phyloP scores from a whole-genome alignment of 2,113 vertebrate genomes.

The Cervus canadensis region DNA sequence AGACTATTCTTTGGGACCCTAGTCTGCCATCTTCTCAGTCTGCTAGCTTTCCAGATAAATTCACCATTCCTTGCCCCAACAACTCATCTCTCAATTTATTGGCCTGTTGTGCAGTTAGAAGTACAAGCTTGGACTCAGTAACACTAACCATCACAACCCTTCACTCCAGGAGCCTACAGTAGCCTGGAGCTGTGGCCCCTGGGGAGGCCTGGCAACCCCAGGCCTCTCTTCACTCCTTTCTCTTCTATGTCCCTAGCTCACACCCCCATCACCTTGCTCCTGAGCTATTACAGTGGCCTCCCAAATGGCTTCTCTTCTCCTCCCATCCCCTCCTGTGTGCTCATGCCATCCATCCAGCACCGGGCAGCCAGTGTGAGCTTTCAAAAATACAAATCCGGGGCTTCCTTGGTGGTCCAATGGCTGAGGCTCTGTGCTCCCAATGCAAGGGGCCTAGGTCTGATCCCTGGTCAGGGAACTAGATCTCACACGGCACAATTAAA shows the following conservation, averaged over 20 bases:
- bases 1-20: not conserved
- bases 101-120: not conserved
- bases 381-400: not conserved
- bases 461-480: not conserved
- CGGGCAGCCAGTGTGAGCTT: not conserved
- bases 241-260: not conserved
- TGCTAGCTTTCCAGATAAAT: not conserved
- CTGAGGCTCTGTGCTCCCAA: not conserved
- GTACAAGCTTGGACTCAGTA: not conserved
- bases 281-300: not conserved
- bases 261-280: not conserved
- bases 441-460: not conserved
- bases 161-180: not conserved
- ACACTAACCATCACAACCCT: not conserved
- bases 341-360: not conserved
- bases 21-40: not conserved
- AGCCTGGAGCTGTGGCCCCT: too few relatives aligned
- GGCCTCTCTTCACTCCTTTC: not conserved
- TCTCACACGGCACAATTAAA: not conserved
- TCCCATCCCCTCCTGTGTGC: not conserved
- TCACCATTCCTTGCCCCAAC: not conserved
- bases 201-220: not conserved
- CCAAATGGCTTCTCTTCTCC: not conserved
- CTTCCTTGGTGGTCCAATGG: not conserved
- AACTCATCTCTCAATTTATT: not conserved